These are phyloP conservation scores for Sciurus niger DNA, from an alignment of 2,113 vertebrate genomes.

Conservation along the genomic window DNA sequence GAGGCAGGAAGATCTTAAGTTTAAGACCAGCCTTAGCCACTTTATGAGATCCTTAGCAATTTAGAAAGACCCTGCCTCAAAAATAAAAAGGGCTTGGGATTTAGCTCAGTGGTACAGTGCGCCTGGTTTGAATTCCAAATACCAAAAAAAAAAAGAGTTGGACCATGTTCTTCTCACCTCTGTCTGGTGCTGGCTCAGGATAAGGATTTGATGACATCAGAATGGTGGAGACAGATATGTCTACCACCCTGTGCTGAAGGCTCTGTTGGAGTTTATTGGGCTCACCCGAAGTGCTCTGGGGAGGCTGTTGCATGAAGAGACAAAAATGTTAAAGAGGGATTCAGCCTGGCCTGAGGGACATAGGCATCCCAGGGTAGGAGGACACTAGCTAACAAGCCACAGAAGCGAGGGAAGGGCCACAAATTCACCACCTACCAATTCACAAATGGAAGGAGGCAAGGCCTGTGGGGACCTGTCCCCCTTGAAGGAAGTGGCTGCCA, in stretches of 20 bases:
- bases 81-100: no score
- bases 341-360: not conserved
- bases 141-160: not conserved
- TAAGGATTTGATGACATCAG: not conserved
- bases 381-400: not conserved
- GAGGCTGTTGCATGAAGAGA: not conserved
- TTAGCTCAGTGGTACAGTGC: no score
- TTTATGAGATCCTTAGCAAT: no score
- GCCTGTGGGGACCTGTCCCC: not conserved
- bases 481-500: not conserved
- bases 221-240: not conserved
- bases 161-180: not conserved
- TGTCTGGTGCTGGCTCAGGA: not conserved
- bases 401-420: not conserved
- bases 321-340: not conserved
- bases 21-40: no score
- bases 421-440: not conserved
- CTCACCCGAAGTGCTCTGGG: not conserved
- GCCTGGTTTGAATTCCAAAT: no score
- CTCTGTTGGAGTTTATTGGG: not conserved
- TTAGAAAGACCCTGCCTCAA: no score
- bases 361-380: not conserved
- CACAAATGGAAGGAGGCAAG: not conserved
- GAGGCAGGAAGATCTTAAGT: no score
- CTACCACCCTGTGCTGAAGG: not conserved